These are phyloP conservation scores for Corythoichthys haematopterus DNA, from an alignment of 2,113 vertebrate genomes.

Conservation along the genomic window DNA sequence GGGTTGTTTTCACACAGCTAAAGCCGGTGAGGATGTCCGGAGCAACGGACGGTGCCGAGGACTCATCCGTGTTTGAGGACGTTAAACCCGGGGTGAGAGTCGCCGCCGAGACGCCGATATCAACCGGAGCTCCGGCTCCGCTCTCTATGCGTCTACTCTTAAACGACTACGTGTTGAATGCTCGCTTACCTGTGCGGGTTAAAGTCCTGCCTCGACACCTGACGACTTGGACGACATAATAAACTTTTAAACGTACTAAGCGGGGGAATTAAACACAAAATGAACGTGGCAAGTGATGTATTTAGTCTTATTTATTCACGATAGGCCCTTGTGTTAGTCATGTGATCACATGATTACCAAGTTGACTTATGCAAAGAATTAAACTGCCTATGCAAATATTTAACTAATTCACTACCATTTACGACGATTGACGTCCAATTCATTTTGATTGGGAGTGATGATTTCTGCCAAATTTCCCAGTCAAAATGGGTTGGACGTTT, in stretches of 20 bases:
- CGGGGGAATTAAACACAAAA: no score
- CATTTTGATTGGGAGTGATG: no score
- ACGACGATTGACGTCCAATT: no score
- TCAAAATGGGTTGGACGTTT: no score
- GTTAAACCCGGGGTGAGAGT: conserved; percentile 76
- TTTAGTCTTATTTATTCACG: not conserved
- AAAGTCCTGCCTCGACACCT: conserved; percentile 42
- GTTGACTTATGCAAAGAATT: not conserved
- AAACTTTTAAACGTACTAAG: not conserved
- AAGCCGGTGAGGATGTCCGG: conserved; percentile 80
- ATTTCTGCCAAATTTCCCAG: no score
- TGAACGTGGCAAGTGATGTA: not conserved
- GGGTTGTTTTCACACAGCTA: conserved; percentile 79
- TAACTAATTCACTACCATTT: no score
- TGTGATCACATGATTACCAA: conserved; percentile 13
- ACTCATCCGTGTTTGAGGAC: conserved; percentile 83
- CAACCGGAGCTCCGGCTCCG: conserved; percentile 10
- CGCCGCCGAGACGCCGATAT: conserved; percentile 6
- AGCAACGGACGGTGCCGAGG: conserved; percentile 73
- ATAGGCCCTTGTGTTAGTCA: not conserved
- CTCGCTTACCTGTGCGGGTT: conserved; percentile 38
- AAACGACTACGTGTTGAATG: not conserved
- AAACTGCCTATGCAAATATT: no score
- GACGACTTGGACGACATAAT: conserved; percentile 7
- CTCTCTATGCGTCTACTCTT: not conserved